Conservation (phyloP, 2,113 vertebrate species). For the Trematocara variabile region DNA sequence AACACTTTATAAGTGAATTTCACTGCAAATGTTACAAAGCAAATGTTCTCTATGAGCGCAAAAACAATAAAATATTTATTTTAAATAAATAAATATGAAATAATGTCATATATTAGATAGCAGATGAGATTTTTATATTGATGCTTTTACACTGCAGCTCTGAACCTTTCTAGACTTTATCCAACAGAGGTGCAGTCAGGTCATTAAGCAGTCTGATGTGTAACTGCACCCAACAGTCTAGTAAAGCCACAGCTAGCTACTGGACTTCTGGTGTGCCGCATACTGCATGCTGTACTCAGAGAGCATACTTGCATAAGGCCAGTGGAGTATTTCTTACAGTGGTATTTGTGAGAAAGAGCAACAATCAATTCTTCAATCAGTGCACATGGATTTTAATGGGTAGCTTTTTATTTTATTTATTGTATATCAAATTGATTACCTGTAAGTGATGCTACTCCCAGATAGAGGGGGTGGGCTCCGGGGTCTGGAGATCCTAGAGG, state of each 20-base stretch:
- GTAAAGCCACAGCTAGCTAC: not conserved
- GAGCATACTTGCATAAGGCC: not conserved
- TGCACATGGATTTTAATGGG: not conserved
- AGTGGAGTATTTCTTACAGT: not conserved
- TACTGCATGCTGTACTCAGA: not conserved
- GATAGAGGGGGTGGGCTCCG: constrained; percentile 70
- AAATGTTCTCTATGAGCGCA: not conserved
- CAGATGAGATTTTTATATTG: not conserved
- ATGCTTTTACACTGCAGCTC: not conserved
- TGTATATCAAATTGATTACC: constrained; percentile 62
- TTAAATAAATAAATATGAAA: not conserved
- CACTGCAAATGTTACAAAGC: not conserved
- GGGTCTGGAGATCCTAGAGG: constrained; percentile 68
- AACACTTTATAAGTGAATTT: not conserved
- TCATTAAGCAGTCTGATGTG: not conserved
- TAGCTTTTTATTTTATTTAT: not conserved
- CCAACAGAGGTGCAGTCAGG: not conserved
- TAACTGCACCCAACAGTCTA: not conserved
- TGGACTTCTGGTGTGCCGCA: not conserved
- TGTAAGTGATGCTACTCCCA: constrained; percentile 81
- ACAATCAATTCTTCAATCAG: not conserved
- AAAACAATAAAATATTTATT: not conserved
- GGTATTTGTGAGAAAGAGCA: not conserved
- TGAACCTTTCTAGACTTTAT: not conserved
- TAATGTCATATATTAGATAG: not conserved